A percentile compares a stretch with the other conserved stretches of the same genome.
phyloP scores from a whole-genome alignment of 2,113 vertebrate species.

The Erpornis zantholeuca region DNA sequence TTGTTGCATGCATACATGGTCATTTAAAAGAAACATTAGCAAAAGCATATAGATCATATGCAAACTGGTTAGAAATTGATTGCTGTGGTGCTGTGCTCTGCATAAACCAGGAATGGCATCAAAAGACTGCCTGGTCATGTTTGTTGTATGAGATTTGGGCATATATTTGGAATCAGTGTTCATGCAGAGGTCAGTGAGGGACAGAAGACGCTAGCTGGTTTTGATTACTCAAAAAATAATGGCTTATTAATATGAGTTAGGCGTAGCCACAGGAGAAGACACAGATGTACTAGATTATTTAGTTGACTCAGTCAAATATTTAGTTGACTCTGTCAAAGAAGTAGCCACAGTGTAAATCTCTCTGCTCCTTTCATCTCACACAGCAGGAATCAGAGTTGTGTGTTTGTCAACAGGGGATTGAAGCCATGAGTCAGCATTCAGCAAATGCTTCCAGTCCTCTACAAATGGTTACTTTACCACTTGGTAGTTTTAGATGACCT shows the following conservation, averaged over 20 bases:
- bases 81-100: background rate
- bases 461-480: background rate
- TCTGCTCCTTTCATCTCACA: background rate
- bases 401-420: constrained; percentile 3
- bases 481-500: background rate
- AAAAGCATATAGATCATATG: background rate
- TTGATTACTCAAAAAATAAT: constrained; percentile 4
- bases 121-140: background rate
- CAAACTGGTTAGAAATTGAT: background rate
- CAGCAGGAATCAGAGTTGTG: background rate
- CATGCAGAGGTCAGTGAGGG: background rate
- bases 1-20: background rate
- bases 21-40: background rate
- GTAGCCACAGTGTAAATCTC: background rate
- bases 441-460: background rate
- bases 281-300: background rate
- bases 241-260: background rate
- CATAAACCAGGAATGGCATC: background rate
- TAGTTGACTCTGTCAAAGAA: background rate
- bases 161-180: background rate
- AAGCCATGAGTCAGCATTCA: constrained; percentile 28
- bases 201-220: background rate
- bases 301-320: background rate
- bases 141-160: background rate
- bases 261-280: background rate